A percentile compares a stretch with the other conserved stretches of the same genome.
Evolutionary conservation across 2,113 vertebrate species (phyloP).

Genomic region (Prinia subflava): DNA sequence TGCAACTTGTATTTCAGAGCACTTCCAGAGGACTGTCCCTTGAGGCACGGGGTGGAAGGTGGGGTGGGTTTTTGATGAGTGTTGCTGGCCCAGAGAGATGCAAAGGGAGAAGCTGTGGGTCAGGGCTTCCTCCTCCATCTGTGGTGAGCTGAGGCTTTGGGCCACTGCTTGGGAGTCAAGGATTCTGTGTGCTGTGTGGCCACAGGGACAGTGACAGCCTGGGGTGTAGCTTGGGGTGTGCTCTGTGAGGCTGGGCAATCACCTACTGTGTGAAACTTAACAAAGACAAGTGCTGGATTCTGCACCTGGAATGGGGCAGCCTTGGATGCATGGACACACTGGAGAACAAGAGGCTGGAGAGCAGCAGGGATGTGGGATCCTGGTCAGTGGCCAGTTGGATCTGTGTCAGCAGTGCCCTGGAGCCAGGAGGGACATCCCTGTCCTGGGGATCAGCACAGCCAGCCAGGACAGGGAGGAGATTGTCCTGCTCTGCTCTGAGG

Average conservation of each 20-base stretch:
- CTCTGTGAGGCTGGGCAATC: neutral
- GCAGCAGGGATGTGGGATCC: neutral
- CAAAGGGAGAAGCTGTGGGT: neutral
- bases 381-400: fast-evolving
- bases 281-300: neutral
- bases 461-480: neutral
- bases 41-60: neutral
- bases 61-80: neutral
- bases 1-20: conserved; percentile 42
- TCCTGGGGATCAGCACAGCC: neutral
- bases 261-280: neutral
- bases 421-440: neutral
- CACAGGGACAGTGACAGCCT: neutral
- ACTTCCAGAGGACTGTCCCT: neutral
- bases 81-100: neutral
- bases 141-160: neutral
- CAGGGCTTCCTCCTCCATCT: neutral
- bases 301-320: neutral
- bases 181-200: neutral
- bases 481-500: neutral
- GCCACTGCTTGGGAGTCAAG: neutral
- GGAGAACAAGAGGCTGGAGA: neutral
- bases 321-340: fast-evolving
- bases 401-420: neutral
- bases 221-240: neutral